Evolutionary conservation across 2,113 vertebrate genomes (phyloP).

Genomic region (Varanus komodoensis): DNA sequence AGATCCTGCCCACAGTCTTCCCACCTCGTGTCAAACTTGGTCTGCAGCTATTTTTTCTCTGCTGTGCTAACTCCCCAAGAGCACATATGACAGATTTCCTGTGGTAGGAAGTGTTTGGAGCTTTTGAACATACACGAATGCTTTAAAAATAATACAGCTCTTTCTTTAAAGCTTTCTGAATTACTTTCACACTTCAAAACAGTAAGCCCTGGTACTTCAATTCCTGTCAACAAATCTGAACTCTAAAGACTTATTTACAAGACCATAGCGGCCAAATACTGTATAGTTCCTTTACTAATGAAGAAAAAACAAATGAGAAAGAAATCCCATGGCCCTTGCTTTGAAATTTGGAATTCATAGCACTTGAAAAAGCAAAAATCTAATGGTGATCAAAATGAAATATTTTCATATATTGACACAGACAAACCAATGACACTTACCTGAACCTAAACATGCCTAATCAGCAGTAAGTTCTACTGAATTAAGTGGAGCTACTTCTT

Average conservation of each 20-base stretch:
- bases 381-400: not conserved
- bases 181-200: not conserved
- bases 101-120: not conserved
- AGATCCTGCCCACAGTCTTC: not conserved
- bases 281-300: not conserved
- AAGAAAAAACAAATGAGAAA: not conserved
- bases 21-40: not conserved
- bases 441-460: not conserved
- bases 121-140: not conserved
- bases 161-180: conserved; percentile 21
- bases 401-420: not conserved
- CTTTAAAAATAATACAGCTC: not conserved
- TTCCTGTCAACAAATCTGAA: conserved; percentile 54
- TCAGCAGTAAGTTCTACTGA: not conserved
- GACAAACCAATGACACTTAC: not conserved
- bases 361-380: not conserved
- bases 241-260: conserved; percentile 55
- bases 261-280: conserved; percentile 32
- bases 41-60: not conserved
- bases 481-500: not conserved
- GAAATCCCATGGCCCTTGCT: not conserved
- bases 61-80: not conserved
- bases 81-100: not conserved
- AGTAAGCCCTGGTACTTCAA: not conserved
- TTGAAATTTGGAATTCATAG: not conserved